Conservation (phyloP, 2,113 vertebrate species). For the Sorex araneus region DNA sequence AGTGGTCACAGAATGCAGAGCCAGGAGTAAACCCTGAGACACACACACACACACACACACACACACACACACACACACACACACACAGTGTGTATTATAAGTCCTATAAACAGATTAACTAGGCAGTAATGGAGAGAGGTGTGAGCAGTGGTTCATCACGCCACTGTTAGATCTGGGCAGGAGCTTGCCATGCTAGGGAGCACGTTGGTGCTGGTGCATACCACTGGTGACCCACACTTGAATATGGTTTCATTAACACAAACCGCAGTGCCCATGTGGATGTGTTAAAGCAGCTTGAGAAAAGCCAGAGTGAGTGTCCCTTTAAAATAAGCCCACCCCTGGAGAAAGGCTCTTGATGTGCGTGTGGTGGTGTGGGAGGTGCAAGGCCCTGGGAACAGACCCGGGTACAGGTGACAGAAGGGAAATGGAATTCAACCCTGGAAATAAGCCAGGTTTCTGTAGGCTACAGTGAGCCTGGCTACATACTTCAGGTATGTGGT, state of each 20-base stretch:
- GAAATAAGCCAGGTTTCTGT: neutral
- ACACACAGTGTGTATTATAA: neutral
- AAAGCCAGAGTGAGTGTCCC: neutral
- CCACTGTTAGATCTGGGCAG: neutral
- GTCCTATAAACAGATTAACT: neutral
- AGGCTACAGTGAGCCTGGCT: neutral
- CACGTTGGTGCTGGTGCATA: no score
- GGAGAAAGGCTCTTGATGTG: neutral
- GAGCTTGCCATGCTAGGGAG: neutral
- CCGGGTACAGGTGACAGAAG: neutral
- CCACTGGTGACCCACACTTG: no score
- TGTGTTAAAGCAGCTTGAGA: neutral
- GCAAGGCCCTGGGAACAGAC: neutral
- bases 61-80: no score
- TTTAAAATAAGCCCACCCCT: neutral
- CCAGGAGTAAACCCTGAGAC: no score
- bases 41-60: no score
- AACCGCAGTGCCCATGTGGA: no score
- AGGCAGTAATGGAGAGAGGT: fast-evolving
- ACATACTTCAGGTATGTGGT: neutral
- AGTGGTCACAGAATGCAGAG: no score
- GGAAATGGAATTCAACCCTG: constrained; percentile 18
- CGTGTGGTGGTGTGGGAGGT: neutral
- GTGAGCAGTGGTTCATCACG: neutral
- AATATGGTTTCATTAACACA: no score